Evolutionary conservation across 2,113 vertebrate species (phyloP).

Genomic region (Cromileptes altivelis): DNA sequence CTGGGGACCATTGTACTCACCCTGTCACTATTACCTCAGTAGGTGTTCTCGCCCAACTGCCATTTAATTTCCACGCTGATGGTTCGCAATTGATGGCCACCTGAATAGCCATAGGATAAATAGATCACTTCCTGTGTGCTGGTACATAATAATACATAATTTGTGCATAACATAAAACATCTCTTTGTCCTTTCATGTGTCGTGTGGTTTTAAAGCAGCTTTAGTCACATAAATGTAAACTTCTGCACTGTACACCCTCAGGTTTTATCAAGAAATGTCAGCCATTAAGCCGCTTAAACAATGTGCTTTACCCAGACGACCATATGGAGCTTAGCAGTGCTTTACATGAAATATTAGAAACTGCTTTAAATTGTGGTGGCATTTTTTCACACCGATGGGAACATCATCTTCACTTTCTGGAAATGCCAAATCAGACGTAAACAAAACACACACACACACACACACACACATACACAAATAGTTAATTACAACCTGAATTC

Average conservation of each 20-base stretch:
- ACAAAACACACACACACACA: background rate
- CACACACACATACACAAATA: too few relatives aligned
- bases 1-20: background rate
- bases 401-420: background rate
- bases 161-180: background rate
- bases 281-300: background rate
- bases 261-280: background rate
- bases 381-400: background rate
- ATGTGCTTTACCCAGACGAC: background rate
- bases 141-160: background rate
- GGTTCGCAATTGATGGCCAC: background rate
- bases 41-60: background rate
- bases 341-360: conserved; percentile 11
- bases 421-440: conserved; percentile 13
- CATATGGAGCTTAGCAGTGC: conserved; percentile 7
- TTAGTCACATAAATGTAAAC: background rate
- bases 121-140: background rate
- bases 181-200: background rate
- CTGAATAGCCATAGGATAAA: background rate
- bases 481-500: background rate
- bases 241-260: background rate
- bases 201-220: background rate
- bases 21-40: background rate
- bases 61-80: background rate
- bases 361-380: background rate